Base-by-base conservation (phyloP, 2,113 vertebrate species). In the Tinamus guttatus region DNA sequence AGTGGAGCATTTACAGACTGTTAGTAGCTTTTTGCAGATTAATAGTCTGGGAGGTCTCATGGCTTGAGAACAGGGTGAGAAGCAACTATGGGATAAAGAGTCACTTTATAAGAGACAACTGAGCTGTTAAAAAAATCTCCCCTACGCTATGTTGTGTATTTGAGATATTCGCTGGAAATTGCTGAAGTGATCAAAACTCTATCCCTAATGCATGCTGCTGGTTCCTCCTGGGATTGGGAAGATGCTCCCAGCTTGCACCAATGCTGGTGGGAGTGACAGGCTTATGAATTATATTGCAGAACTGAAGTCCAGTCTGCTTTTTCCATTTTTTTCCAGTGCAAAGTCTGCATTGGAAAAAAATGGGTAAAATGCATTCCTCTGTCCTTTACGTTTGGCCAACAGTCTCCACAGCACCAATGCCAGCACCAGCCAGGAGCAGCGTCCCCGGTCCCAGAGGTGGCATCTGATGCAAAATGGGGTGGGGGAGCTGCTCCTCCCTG, bases 1-100 rank as follows among this genome's bases (percentile, higher is more conserved):
- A 60, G 68, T 65, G 74, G n/a, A 90, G 83, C 86, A 92, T 95
- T 96, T 92, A 95, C 92, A 90, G 90, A 93, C 87, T 90, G 92
- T 95, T 96, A 94, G 94, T 51, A 82, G 91, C 85, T 93, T 95
- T 96, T 93, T 93, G 91, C 91, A 82, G 94, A 77, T 36, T 89
- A 79, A 95, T 87, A 90, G 92, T 75, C 85, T 64, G 80, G 69
- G 83, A 95, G 80, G 92, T 93, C 83, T 85, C 25, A 20, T 4
- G 34, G 51, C 56, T 81, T 84, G 95, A 84, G 95, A 95, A 95
- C 85, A 76, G 86, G 81, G 77, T 76, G 82, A 91, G 85, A 56
- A 95, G 84, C 74, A 32, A 22, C 70, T 95, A 84, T 90, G 88
- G 81, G 74, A 76, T 63, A n/a, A 75, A 63, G 85, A 62, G 65